A percentile compares a stretch with the other conserved stretches of the same genome.
Evolutionary conservation across 2,797 vertebrate genomes (phyloP).

Genomic region (Oreochromis grahami): DNA sequence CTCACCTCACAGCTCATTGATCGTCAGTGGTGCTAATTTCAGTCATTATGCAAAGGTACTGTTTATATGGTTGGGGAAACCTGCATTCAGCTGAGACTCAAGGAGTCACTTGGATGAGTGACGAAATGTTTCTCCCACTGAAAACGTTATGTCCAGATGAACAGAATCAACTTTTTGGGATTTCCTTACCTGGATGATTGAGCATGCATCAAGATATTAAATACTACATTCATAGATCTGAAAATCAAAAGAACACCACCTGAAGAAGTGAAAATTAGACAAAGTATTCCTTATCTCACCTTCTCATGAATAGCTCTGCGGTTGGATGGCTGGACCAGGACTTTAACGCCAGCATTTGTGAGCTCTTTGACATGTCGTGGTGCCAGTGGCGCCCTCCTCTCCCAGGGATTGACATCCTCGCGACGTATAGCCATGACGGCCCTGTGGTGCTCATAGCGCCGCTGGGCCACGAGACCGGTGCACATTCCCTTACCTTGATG

Average conservation of each 20-base stretch:
- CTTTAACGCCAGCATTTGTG: slow-evolving; percentile 89
- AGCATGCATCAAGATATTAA: background rate
- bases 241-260: background rate
- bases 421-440: slow-evolving; percentile 87
- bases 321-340: slow-evolving; percentile 94
- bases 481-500: slow-evolving; percentile 45
- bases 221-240: background rate
- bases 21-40: background rate
- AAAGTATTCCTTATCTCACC: slow-evolving; percentile 45
- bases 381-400: slow-evolving; percentile 91
- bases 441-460: slow-evolving; percentile 67
- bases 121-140: background rate
- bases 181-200: background rate
- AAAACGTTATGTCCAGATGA: background rate
- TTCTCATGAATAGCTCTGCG: slow-evolving; percentile 92
- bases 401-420: slow-evolving; percentile 94
- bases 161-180: background rate
- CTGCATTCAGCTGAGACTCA: background rate
- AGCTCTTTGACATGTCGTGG: slow-evolving; percentile 89
- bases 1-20: background rate
- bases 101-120: background rate
- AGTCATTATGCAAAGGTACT: background rate
- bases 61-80: background rate
- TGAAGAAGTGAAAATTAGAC: background rate
- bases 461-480: slow-evolving; percentile 34